phyloP scores from a whole-genome alignment of 2,113 vertebrate species.

The Epinephelus cyanopodus region DNA sequence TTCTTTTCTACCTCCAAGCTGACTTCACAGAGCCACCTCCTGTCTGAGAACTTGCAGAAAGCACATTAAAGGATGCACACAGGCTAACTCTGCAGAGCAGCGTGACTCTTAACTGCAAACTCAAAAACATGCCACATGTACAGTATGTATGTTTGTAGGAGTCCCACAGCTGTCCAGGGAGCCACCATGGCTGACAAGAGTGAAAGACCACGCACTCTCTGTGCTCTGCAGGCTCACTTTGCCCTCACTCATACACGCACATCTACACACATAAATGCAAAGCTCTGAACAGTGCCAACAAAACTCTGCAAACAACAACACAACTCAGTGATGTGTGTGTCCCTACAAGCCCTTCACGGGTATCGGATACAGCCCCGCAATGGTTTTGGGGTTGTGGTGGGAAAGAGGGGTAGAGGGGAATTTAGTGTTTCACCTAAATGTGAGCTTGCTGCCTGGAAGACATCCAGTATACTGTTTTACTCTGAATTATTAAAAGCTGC shows the following conservation, averaged over 20 bases:
- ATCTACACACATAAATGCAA: constrained; percentile 26
- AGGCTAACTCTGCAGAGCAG: constrained; percentile 57
- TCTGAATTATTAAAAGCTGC: constrained; percentile 80
- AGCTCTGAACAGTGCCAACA: constrained; percentile 34
- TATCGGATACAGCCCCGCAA: constrained; percentile 30
- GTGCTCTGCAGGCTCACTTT: constrained; percentile 19
- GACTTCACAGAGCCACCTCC: constrained; percentile 52
- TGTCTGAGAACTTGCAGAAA: constrained; percentile 51
- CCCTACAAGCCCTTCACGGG: constrained; percentile 42
- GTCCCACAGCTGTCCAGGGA: constrained; percentile 53
- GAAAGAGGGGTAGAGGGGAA: constrained; percentile 35
- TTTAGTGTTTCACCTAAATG: constrained; percentile 73
- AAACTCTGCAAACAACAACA: constrained; percentile 56
- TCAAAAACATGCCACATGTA: constrained; percentile 20
- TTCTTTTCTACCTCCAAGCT: constrained; percentile 39
- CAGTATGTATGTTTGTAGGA: background rate
- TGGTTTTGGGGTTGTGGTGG: constrained; percentile 34
- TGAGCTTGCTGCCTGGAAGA: constrained; percentile 73
- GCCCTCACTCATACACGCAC: constrained; percentile 12
- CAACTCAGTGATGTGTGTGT: constrained; percentile 37
- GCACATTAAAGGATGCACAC: constrained; percentile 60
- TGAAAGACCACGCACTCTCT: constrained; percentile 18
- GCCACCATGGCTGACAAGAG: constrained; percentile 40
- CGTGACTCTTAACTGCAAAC: constrained; percentile 56
- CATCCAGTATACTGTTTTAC: constrained; percentile 75